Evolutionary conservation across 2,797 vertebrate species (phyloP), one percentile per base, ranked within the genome.

Genomic region (Muscicapa comitata): DNA sequence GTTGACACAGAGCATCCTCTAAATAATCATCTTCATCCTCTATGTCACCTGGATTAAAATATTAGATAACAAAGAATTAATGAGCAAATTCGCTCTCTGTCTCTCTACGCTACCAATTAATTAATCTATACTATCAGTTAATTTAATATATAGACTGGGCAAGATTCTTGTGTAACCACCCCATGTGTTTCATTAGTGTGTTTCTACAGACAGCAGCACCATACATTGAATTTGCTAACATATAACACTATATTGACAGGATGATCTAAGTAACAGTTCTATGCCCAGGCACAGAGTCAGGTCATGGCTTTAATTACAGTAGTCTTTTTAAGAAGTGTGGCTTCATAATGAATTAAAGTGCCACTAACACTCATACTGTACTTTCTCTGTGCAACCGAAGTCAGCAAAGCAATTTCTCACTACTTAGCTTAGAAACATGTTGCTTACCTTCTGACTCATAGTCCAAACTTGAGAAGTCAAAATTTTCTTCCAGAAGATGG

Each of bases 361-460:
- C 17, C 31, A 38, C 40, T 58, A 33, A 67, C 18, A 54, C 23
- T 87, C 19, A 51, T 20, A 51, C 24, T 31, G 8, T 26, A 47
- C 18, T 17, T 50, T 37, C 26, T 81, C 48, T 50, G 13, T 61
- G 40, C 53, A 88, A 71, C 7, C 11, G 12, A 92, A 88, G 33
- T 26, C 54, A 84, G 55, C 1, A 2, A 81, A 90, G 43, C 23
- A 75, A 48, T 66, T 88, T 77, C 59, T 79, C 38, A 57, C 55
- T 74, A 6, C 26, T 90, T 61, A 14, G 17, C 48, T 72, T 40
- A 75, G 67, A 88, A 84, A 58, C 43, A n/a, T 51, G 40, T 10
- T 31, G 79, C 96, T 76, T 33, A 98, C 98, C 98, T 97, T 98
- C 98, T 7, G 97, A 98, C 35, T 98, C 98, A 35, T 98, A 98